Base-by-base conservation (phyloP, 2,888 invertebrate species). In the Onthophagus sagittarius region DNA sequence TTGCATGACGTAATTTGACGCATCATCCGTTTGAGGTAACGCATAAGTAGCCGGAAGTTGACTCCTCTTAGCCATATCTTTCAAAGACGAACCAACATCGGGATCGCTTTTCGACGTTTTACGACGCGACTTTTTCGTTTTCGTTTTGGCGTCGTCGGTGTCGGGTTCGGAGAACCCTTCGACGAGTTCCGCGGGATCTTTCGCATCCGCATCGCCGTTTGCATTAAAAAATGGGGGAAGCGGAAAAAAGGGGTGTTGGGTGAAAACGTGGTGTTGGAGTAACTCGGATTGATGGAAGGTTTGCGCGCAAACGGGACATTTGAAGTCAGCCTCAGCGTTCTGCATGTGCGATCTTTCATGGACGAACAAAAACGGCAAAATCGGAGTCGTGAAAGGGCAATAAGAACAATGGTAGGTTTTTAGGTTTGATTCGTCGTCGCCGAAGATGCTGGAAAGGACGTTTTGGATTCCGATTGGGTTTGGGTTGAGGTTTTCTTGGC, bases 371-470 rank as follows among this genome's bases (percentile, higher is more conserved):
- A 97, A 94, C 72, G 96, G 96, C 80, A 96, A 89, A 83, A 96
- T 93, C 77, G 94, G 92, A 62, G 97, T 96, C 64, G 94, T 92
- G 84, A 96, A 97, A 72, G 94, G 92, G 84, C 97, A 97, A 83
- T 93, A 92, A 64, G 95, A 93, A 86, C 97, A 97, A 77, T 94
- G 93, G 86, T 96, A 97, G 76, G 92, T 92, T 85, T 95, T 94
- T 77, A 90, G 82, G 84, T 84, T 84, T 33, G 86, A 81, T 53
- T 89, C 88, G n/a, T 88, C 88, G 4, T 86, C 83, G 9, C 86
- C 85, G 76, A 89, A 87, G n/a, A 89, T 81, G 76, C 85, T 88
- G 0, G 88, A 87, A 32, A 88, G 79, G 11, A 89, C 88, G 77
- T 85, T 85, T 77, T 88, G 88, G 71, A 88, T 86, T 0, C 87